Conservation (phyloP, 1,140 invertebrate species). For the Aphelenchoides fujianensis region DNA sequence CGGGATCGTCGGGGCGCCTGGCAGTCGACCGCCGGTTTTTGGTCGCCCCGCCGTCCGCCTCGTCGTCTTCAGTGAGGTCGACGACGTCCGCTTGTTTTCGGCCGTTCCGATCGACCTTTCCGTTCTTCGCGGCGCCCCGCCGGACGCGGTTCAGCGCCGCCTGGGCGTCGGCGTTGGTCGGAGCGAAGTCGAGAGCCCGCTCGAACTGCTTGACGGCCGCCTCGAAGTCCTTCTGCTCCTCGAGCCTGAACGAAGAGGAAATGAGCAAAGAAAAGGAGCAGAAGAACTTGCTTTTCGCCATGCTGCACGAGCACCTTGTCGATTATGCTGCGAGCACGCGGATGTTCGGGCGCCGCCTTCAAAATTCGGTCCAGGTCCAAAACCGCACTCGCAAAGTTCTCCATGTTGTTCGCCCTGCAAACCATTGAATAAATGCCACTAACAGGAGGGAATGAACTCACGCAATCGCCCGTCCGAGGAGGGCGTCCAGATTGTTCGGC, state of each 20-base stretch:
- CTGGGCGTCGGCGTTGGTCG: neutral
- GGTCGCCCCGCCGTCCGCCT: neutral
- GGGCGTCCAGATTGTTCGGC: slow-evolving; percentile 6
- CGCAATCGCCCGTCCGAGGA: slow-evolving; percentile 20
- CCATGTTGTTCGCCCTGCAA: slow-evolving; percentile 20
- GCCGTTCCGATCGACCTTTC: too few species aligned
- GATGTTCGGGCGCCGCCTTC: slow-evolving; percentile 14
- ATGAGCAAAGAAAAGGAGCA: neutral
- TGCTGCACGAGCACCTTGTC: slow-evolving; percentile 18
- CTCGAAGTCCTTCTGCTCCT: neutral
- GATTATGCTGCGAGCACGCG: neutral
- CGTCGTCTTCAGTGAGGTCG: neutral
- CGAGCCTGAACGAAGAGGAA: slow-evolving; percentile 10
- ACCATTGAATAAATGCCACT: slow-evolving; percentile 2
- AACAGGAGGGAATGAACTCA: neutral
- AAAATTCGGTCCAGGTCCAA: slow-evolving; percentile 5
- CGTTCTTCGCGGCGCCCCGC: neutral
- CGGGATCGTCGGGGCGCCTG: neutral
- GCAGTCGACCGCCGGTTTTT: neutral
- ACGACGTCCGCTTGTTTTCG: too few species aligned
- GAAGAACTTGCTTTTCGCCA: slow-evolving; percentile 16
- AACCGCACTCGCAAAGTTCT: slow-evolving; percentile 17
- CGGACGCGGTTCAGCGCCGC: neutral
- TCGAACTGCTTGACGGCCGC: neutral
- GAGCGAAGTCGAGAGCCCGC: neutral